Evolutionary conservation across 1,140 invertebrate genomes (phyloP), one percentile per base, ranked within the genome.

Genomic region (Drosophila burlai): DNA sequence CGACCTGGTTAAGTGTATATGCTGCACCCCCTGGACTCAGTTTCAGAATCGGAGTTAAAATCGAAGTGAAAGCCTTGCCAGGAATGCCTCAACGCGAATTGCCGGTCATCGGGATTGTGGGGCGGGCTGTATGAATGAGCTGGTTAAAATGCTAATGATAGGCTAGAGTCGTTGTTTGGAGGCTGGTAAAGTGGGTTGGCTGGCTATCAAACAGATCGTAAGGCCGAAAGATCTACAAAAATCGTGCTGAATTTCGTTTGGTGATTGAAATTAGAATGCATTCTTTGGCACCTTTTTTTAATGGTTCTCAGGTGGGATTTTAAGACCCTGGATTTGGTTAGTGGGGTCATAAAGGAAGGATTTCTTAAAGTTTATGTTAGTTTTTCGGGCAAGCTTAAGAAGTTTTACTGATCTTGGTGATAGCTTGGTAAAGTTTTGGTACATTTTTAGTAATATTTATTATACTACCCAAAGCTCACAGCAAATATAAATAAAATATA

Each of bases 131-230:
- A n/a, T 10, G 66, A 71, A 50, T 31, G 54, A 59, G 69, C 36
- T 73, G 69, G 67, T 36, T 61, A 73, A 73, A 66, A 74, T 73
- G 71, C 71, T 74, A 74, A 74, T 73, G 38, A 74, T 73, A 61
- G 50, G 34, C 55, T 68, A 55, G 67, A 42, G 36, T 31, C n/a
- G 38, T 7, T 29, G 31, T 43, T 61, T 24, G 31, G 31, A 11
- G 15, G 21, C 21, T 40, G 38, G 54, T 31, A 38, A 57, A 72
- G 38, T 71, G 49, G n/a, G 40, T 31, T 68, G 67, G 11, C 11
- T 49, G 54, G 36, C 54, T 11, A 57, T 40, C 54, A 57, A 68
- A 55, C 67, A 71, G 67, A 71, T 71, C 67, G 64, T 71, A 71
- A 68, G 34, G 29, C 18, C n/a, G 21, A 71, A 52, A 43, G 24